These are phyloP conservation scores for Illadopsis cleaveri DNA, from an alignment of 2,113 vertebrate species.

Conservation along the genomic window DNA sequence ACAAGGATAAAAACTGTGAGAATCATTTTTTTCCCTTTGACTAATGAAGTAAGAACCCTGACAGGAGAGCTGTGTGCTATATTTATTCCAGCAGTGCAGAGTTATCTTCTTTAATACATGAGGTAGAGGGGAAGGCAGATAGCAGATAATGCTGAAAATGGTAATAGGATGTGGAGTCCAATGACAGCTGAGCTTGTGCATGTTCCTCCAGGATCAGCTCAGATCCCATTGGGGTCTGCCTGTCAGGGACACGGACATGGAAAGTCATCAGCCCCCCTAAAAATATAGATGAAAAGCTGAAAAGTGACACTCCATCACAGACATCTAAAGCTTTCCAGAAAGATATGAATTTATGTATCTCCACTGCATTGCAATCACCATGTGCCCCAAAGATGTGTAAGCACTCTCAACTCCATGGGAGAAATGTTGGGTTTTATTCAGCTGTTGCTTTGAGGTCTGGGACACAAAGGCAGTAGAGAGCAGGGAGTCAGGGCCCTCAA, in stretches of 20 bases:
- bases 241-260: background rate
- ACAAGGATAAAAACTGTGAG: background rate
- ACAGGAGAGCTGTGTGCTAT: background rate
- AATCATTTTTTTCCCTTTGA: background rate
- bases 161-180: background rate
- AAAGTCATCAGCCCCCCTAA: background rate
- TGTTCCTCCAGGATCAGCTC: background rate
- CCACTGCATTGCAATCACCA: background rate
- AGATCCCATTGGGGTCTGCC: background rate
- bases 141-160: background rate
- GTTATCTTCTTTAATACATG: background rate
- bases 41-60: constrained; percentile 38
- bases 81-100: background rate
- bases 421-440: background rate
- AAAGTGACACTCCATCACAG: background rate
- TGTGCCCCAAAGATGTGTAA: background rate
- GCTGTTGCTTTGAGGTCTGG: background rate
- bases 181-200: background rate
- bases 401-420: accelerated
- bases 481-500: background rate
- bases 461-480: background rate
- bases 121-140: background rate
- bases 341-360: background rate
- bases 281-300: background rate
- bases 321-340: background rate